Percentiles rank a stretch among this genome's conserved stretches.
Conservation (phyloP, 2,888 invertebrate species). For the Andrena minutula region DNA sequence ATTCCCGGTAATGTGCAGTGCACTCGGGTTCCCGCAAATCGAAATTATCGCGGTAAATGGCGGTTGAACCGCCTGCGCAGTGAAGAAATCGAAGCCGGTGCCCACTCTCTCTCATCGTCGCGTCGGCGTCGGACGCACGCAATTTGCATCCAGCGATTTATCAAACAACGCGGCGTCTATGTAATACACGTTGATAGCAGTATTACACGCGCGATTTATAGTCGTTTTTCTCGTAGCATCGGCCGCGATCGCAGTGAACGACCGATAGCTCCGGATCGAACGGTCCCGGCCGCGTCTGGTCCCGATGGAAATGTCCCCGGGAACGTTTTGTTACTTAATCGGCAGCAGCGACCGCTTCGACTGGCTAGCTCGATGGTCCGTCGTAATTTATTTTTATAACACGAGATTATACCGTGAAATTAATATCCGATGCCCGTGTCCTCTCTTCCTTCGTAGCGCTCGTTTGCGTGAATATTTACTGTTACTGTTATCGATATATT, state of each 20-base stretch:
- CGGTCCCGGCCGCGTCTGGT: background rate
- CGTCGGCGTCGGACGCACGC: constrained; percentile 38
- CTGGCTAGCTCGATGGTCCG: constrained; percentile 6
- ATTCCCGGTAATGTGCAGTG: background rate
- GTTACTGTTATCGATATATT: constrained; percentile 30
- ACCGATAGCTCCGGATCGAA: constrained; percentile 20
- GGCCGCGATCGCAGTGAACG: constrained; percentile 11
- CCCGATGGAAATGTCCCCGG: constrained; percentile 33
- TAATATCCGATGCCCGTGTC: constrained; percentile 34
- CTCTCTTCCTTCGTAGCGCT: constrained; percentile 6
- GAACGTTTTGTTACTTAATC: constrained; percentile 53
- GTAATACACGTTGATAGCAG: constrained; percentile 84
- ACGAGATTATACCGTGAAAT: constrained; percentile 39
- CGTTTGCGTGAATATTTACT: constrained; percentile 30
- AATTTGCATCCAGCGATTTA: constrained; percentile 83
- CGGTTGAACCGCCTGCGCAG: background rate
- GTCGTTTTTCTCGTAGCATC: constrained; percentile 66
- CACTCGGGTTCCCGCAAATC: constrained; percentile 13
- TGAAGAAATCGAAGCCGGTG: constrained; percentile 39
- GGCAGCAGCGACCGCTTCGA: constrained; percentile 1
- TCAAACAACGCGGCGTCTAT: constrained; percentile 83
- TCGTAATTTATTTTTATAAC: constrained; percentile 49
- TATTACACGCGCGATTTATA: constrained; percentile 82
- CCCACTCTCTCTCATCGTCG: constrained; percentile 35
- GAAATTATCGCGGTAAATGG: constrained; percentile 41